A percentile compares a stretch with the other conserved stretches of the same genome.
Evolutionary conservation across 2,797 vertebrate genomes (phyloP).

Genomic region (Cossypha dichroa): DNA sequence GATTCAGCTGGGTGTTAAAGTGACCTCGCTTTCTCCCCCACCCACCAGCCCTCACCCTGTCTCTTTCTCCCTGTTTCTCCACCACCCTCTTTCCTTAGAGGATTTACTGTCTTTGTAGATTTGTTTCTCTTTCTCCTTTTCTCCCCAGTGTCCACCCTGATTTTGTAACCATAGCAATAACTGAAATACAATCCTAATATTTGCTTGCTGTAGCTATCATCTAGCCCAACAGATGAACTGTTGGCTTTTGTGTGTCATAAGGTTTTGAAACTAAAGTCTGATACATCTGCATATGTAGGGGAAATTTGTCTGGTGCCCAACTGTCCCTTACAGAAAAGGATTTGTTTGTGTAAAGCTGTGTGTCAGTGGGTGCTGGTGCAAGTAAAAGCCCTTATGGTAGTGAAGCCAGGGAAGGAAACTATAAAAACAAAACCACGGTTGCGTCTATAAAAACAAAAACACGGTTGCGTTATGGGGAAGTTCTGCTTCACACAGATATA

Average conservation of each 20-base stretch:
- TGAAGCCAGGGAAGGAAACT: not conserved
- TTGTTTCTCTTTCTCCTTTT: slow-evolving; percentile 79
- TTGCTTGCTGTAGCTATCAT: slow-evolving; percentile 55
- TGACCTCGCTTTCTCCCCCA: slow-evolving; percentile 59
- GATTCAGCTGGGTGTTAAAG: slow-evolving; percentile 7
- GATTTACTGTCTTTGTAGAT: slow-evolving; percentile 84
- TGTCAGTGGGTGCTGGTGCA: not conserved
- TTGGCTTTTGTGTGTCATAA: slow-evolving; percentile 48
- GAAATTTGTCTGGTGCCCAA: not conserved
- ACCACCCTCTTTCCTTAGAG: slow-evolving; percentile 69
- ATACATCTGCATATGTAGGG: not conserved
- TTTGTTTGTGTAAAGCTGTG: not conserved
- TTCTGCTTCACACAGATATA: slow-evolving; percentile 39
- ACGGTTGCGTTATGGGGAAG: slow-evolving; percentile 14
- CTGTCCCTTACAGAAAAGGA: not conserved
- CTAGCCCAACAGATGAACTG: slow-evolving; percentile 38
- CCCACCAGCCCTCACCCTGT: not conserved
- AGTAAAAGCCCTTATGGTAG: slow-evolving; percentile 5
- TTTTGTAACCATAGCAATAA: slow-evolving; percentile 74
- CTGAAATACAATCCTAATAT: slow-evolving; percentile 68
- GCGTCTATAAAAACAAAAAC: not conserved
- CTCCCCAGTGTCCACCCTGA: slow-evolving; percentile 66
- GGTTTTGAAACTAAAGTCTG: slow-evolving; percentile 30
- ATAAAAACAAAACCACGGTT: not conserved
- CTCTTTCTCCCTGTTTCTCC: slow-evolving; percentile 14